Base-by-base conservation (phyloP, 2,888 invertebrate species). In the Yponomeuta cagnagella region DNA sequence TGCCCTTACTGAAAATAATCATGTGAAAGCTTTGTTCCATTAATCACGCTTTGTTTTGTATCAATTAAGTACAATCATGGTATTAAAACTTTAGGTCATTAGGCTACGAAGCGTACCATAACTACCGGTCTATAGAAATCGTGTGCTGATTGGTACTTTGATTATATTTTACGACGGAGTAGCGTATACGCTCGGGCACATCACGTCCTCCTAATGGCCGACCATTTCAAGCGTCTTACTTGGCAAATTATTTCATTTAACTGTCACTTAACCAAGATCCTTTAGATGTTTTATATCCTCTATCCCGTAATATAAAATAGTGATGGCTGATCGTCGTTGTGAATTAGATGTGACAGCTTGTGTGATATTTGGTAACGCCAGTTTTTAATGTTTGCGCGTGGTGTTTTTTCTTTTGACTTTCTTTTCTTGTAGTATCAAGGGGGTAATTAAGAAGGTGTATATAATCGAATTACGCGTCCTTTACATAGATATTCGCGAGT, bases 261-360 rank as follows among this genome's bases (percentile, higher is more conserved):
- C 15, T 15, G 52, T 15, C 52, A 12, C 52, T 58, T 15, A 58
- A 58, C 15, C 52, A 58, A 58, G 23, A 23, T 23, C 52, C 52
- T 58, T 58, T 58, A 58, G 52, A 58, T 58, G 15, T 15, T 15
- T 58, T 58, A 58, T 58, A 15, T 58, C 52, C 52, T 58, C 52
- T 58, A 15, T 15, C 52, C 52, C 52, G 52, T 58, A 58, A 58
- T 58, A 58, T 5, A 15, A 15, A 15, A 15, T 58, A 58, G 12
- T 58, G 12, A 58, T 70, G 69, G 12, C 76, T 83, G 78, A 79
- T 81, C 83, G 80, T 82, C 66, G 79, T 82, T 82, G 81, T 85
- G 81, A 79, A 79, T 84, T 87, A 86, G 85, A 84, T 83, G 84
- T 85, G 81, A 82, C 82, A 81, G 87, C 87, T 87, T 87, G 87